Base-by-base conservation (phyloP, 1,140 invertebrate species). In the Littorina saxatilis region DNA sequence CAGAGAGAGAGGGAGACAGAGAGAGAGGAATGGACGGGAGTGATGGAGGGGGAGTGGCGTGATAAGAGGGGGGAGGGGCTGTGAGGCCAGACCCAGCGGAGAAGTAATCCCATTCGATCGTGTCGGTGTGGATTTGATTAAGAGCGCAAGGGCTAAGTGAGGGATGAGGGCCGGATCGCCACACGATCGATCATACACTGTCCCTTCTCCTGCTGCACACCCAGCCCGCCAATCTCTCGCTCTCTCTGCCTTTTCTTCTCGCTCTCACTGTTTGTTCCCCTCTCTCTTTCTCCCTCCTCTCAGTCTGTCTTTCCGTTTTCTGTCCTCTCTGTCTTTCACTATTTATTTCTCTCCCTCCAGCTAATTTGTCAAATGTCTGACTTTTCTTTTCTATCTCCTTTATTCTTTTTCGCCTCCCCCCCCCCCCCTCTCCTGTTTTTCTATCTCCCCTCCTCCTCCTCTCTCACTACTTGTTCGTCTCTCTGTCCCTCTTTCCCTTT, bases 71-170 rank as follows among this genome's bases (percentile, higher is more conserved):
- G 27, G 66, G 23, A 40, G 66, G 15, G 35, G 66, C 43, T 47
- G 5, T 47, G 43, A 47, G 43, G 17, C 43, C 17, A 17, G 43
- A 17, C 5, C 43, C 43, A 23, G 4, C 70, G 2, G 20, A 15
- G 39, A 5, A n/a, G 40, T 50, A 73, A 73, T 73, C 70, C 70
- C 43, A 50, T 73, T 73, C 70, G 70, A 73, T 73, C 70, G 9
- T 23, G 17, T 23, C 27, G 70, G 70, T 73, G 70, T 73, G 40
- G 70, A 73, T 73, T 73, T 73, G 70, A 73, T 73, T 73, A 73
- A 73, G 70, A 73, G 70, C 70, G 43, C 70, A 73, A 43, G n/a
- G 39, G 70, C 70, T 73, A 47, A 73, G 70, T 73, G 70, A 23
- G 50, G 43, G 70, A 50, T 15, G 39, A 50, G 70, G 39, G 40